These are phyloP conservation scores for Cryptotis parvus DNA, from an alignment of 2,113 vertebrate genomes.

Conservation along the genomic window DNA sequence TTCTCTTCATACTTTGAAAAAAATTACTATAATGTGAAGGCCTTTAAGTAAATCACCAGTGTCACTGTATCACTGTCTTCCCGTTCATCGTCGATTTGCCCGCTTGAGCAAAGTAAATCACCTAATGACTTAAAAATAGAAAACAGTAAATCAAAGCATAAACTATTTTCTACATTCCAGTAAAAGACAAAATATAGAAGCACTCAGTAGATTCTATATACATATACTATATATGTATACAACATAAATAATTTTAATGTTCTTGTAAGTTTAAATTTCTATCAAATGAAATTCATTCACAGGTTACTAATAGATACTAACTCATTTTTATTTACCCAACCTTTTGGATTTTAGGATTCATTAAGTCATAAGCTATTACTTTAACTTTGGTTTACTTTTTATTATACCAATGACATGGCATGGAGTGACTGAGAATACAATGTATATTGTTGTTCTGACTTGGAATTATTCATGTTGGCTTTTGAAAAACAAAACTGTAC, in stretches of 20 bases:
- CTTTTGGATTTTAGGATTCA: conserved; percentile 44
- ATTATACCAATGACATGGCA: background rate
- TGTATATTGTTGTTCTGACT: background rate
- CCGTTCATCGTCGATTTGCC: no score
- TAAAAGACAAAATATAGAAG: conserved; percentile 40
- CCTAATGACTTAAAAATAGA: conserved; percentile 13
- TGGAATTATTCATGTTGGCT: conserved; percentile 17
- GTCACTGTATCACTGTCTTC: no score
- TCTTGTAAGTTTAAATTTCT: conserved; percentile 14
- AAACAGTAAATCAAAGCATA: conserved; percentile 11
- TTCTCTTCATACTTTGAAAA: conserved; percentile 30
- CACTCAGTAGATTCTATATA: no score
- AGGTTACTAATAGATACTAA: conserved; percentile 17
- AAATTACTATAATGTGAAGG: background rate
- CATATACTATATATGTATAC: no score
- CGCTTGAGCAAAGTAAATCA: no score
- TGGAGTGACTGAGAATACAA: background rate
- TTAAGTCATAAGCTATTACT: conserved; percentile 35
- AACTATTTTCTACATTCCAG: background rate
- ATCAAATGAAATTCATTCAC: conserved; percentile 33
- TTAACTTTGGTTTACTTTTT: conserved; percentile 64
- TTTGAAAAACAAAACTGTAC: conserved; percentile 31
- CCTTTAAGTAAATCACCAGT: background rate
- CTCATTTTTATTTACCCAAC: background rate
- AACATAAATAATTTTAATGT: background rate